phyloP scores from a whole-genome alignment of 92 coral and sea anemone genomes.

The Metridium senile region DNA sequence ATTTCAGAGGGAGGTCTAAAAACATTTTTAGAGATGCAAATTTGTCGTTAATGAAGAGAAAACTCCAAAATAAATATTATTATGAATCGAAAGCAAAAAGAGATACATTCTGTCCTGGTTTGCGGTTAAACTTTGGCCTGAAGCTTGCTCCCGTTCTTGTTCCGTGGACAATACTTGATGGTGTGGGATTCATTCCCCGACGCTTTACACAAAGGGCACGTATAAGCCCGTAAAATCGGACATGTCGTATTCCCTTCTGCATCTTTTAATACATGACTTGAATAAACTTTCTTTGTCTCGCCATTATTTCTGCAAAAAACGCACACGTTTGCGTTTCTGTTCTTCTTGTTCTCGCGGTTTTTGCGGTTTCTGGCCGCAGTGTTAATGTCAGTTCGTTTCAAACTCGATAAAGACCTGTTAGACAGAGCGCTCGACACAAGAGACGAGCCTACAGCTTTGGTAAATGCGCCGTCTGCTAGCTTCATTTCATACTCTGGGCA shows the following conservation, averaged over 20 bases:
- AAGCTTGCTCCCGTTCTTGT: conserved; percentile 78
- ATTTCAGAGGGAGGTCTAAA: conserved; percentile 29
- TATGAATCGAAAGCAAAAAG: not conserved
- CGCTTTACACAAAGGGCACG: conserved; percentile 98
- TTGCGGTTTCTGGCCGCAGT: conserved; percentile 78
- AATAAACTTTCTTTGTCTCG: conserved; percentile 96
- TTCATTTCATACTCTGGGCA: conserved; percentile 81
- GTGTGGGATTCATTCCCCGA: conserved; percentile 97
- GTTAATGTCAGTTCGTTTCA: conserved; percentile 60
- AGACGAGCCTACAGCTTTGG: conserved; percentile 84
- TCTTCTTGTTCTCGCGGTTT: conserved; percentile 82
- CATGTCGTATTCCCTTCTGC: conserved; percentile 95
- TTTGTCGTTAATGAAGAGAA: conserved; percentile 12
- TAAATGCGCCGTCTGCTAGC: conserved; percentile 55
- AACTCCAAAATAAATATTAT: conserved; percentile 11
- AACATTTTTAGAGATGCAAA: conserved; percentile 32
- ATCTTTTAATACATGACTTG: conserved; percentile 94
- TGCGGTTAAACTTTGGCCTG: conserved; percentile 45
- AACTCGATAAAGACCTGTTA: conserved; percentile 46
- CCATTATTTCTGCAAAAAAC: conserved; percentile 99
- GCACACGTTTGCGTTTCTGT: conserved; percentile 98
- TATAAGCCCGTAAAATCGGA: conserved; percentile 96
- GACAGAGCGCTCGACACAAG: conserved; percentile 82
- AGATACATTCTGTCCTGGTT: conserved; percentile 19
- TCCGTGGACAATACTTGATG: conserved; percentile 97